These are phyloP conservation scores for Drosophila nigricruria DNA, from an alignment of 2,888 invertebrate species.

Conservation along the genomic window DNA sequence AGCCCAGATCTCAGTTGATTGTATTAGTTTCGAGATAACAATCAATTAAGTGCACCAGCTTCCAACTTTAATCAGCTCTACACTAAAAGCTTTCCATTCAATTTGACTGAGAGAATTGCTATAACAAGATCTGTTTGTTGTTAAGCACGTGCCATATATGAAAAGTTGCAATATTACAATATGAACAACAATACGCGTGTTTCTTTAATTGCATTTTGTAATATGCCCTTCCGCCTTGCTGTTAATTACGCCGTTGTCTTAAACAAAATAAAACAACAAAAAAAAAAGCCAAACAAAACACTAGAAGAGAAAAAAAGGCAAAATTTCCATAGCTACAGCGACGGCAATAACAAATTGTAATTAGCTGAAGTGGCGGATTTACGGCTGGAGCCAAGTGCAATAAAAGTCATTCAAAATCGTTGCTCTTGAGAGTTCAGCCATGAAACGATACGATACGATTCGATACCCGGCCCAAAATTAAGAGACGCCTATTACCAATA, in stretches of 20 bases:
- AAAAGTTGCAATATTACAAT: slow-evolving; percentile 33
- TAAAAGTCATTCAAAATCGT: slow-evolving; percentile 48
- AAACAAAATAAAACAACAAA: slow-evolving; percentile 5
- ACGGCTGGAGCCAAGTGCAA: slow-evolving; percentile 45
- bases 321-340: slow-evolving; percentile 10
- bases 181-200: slow-evolving; percentile 47
- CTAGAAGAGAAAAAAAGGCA: slow-evolving; percentile 15
- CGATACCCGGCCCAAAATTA: slow-evolving; percentile 26
- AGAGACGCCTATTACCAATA: slow-evolving; percentile 37
- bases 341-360: slow-evolving; percentile 46
- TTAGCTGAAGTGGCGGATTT: slow-evolving; percentile 59
- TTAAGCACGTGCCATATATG: slow-evolving; percentile 61
- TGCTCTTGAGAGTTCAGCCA: slow-evolving; percentile 47
- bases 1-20: background rate
- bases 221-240: slow-evolving; percentile 57
- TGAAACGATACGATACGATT: slow-evolving; percentile 25
- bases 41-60: slow-evolving; percentile 1
- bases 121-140: slow-evolving; percentile 48
- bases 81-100: slow-evolving; percentile 27
- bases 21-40: background rate
- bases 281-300: background rate
- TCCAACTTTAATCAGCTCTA: background rate
- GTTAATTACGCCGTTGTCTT: slow-evolving; percentile 39
- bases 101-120: slow-evolving; percentile 54
- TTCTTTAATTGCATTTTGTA: slow-evolving; percentile 45